Evolutionary conservation across 35 echinoderm and acorn worm species (phyloP).

Genomic region (Amphiura filiformis): DNA sequence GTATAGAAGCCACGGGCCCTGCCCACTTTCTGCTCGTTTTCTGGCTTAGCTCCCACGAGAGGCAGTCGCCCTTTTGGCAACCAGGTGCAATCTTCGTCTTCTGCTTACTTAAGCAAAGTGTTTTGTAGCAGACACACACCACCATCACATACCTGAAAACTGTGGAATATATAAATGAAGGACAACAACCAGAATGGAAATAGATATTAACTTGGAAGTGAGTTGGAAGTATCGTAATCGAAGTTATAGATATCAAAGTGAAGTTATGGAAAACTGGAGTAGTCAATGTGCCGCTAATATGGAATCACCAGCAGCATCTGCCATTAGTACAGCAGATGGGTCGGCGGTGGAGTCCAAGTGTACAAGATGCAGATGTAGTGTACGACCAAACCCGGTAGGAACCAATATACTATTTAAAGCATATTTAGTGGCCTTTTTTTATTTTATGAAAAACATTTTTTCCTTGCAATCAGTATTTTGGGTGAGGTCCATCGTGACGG

Average conservation of each 20-base stretch:
- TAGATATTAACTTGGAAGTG: neutral
- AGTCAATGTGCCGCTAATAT: neutral
- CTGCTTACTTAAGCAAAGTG: neutral
- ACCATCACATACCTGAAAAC: neutral
- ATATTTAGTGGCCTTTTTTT: too few relatives aligned
- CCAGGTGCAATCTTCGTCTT: neutral
- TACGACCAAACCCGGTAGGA: neutral
- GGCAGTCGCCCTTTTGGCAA: neutral
- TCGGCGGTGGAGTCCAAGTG: too few relatives aligned
- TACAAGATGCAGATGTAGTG: neutral
- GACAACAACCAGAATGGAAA: neutral
- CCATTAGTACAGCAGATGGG: neutral
- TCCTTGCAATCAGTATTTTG: too few relatives aligned
- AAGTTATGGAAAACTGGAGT: constrained; percentile 4
- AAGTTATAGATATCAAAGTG: neutral
- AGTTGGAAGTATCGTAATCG: neutral
- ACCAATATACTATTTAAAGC: too few relatives aligned
- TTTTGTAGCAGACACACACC: neutral
- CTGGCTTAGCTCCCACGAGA: neutral
- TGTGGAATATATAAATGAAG: neutral
- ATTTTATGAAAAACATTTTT: too few relatives aligned
- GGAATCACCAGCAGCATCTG: neutral
- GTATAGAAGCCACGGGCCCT: neutral
- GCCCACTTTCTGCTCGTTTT: neutral
- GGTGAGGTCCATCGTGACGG: too few relatives aligned